Evolutionary conservation across 2,888 invertebrate species (phyloP).

Genomic region (Lomographa bimaculata): DNA sequence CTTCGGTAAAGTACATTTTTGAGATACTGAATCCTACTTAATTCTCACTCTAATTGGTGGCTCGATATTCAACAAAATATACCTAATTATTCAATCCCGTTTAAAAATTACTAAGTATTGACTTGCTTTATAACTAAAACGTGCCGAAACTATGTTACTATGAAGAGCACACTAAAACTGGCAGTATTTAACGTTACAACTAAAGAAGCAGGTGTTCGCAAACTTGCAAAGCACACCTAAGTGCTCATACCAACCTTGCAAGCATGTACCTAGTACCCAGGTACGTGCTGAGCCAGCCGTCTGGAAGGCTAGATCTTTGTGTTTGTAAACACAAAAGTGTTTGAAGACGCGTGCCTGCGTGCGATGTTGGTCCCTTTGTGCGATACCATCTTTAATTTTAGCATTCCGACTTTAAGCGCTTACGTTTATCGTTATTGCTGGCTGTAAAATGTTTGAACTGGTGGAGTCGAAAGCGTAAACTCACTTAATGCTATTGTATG

Average conservation of each 20-base stretch:
- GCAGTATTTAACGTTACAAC: too few species aligned
- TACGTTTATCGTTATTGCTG: constrained; percentile 26
- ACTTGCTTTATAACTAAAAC: too few species aligned
- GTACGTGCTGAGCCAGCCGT: constrained; percentile 8
- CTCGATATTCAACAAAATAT: too few species aligned
- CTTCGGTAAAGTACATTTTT: too few species aligned
- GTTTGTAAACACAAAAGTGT: constrained; percentile 20
- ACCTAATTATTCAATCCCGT: too few species aligned
- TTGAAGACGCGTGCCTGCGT: constrained; percentile 43
- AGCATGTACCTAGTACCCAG: too few species aligned
- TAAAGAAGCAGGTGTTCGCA: background rate
- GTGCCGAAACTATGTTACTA: too few species aligned
- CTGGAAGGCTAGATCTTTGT: constrained; percentile 20
- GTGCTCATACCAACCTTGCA: background rate
- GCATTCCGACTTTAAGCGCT: constrained; percentile 40
- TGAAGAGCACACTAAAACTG: too few species aligned
- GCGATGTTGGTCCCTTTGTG: constrained; percentile 34
- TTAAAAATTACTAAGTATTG: too few species aligned
- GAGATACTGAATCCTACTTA: too few species aligned
- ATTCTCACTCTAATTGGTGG: too few species aligned
- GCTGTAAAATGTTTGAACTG: constrained; percentile 18
- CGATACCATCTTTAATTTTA: constrained; percentile 51
- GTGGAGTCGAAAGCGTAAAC: constrained; percentile 9
- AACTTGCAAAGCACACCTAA: constrained; percentile 5
- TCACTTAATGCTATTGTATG: background rate